phyloP scores from a whole-genome alignment of 2,888 invertebrate genomes.

The Drosophila paracracens region DNA sequence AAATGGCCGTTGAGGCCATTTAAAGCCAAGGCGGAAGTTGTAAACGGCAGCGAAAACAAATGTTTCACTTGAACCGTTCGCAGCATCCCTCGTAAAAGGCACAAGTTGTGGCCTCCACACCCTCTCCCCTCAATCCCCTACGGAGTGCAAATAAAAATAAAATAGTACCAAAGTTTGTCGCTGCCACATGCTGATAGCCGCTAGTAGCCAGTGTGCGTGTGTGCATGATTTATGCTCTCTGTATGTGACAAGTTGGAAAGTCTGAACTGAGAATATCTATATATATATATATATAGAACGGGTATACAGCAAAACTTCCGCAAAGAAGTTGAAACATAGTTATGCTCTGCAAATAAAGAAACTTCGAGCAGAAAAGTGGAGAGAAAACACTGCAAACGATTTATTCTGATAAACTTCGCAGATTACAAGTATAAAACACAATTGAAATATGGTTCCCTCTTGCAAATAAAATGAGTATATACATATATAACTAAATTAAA shows the following conservation, averaged over 20 bases:
- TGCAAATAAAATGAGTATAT: not conserved
- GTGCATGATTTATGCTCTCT: slow-evolving; percentile 63
- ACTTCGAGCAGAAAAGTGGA: not conserved
- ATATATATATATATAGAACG: not conserved
- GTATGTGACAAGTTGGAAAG: slow-evolving; percentile 64
- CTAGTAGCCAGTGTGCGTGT: slow-evolving; percentile 11
- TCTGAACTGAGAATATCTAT: slow-evolving; percentile 14
- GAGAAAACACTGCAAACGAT: not conserved
- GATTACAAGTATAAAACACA: not conserved
- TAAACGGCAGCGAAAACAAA: slow-evolving; percentile 68
- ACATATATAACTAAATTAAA: not conserved
- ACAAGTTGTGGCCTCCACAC: slow-evolving; percentile 11
- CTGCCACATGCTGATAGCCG: slow-evolving; percentile 62
- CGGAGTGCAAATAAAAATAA: slow-evolving; percentile 47
- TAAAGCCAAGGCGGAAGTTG: slow-evolving; percentile 65
- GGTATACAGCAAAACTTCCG: slow-evolving; percentile 31
- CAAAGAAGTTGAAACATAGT: slow-evolving; percentile 32
- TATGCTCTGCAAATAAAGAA: slow-evolving; percentile 17
- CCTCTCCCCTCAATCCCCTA: not conserved
- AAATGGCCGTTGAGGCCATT: slow-evolving; percentile 34
- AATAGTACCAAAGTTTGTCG: slow-evolving; percentile 60
- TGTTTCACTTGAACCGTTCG: slow-evolving; percentile 63
- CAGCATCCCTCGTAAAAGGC: slow-evolving; percentile 45
- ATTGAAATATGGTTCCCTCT: not conserved
- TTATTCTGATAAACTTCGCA: not conserved